Evolutionary conservation across 1,140 invertebrate genomes (phyloP).

Genomic region (Thaumatotibia leucotreta): DNA sequence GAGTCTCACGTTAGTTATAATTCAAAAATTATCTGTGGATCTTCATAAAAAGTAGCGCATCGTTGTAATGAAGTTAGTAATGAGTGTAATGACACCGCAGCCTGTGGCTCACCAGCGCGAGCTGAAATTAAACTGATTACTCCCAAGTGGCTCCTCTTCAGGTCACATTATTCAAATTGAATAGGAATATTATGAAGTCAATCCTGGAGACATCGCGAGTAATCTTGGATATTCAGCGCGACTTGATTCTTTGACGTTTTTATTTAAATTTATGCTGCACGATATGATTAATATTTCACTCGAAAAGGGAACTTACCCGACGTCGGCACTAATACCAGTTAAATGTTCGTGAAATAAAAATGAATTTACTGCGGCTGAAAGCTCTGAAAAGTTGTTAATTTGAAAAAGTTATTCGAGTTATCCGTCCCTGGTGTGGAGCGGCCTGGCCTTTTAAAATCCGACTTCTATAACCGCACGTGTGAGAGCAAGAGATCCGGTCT

Average conservation of each 20-base stretch:
- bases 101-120: not conserved
- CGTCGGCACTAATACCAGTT: not conserved
- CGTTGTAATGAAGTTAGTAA: not conserved
- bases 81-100: not conserved
- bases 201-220: constrained; percentile 21
- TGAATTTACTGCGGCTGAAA: constrained; percentile 1
- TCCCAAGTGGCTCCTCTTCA: constrained; percentile 17
- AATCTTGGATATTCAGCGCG: constrained; percentile 14
- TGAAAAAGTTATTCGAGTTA: not conserved
- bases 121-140: constrained; percentile 26
- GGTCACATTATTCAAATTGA: constrained; percentile 30
- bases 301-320: constrained; percentile 2
- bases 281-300: constrained; percentile 18
- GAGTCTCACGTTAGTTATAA: too few relatives aligned
- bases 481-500: not conserved
- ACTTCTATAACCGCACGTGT: not conserved
- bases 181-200: constrained; percentile 33
- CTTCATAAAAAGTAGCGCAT: not conserved
- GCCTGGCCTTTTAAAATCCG: not conserved
- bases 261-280: constrained; percentile 31
- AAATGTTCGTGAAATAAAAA: constrained; percentile 1
- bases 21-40: not conserved
- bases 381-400: not conserved
- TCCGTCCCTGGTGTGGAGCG: not conserved
- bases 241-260: constrained; percentile 20